Conservation (phyloP, 2,113 vertebrate species). For the Probosciger aterrimus region DNA sequence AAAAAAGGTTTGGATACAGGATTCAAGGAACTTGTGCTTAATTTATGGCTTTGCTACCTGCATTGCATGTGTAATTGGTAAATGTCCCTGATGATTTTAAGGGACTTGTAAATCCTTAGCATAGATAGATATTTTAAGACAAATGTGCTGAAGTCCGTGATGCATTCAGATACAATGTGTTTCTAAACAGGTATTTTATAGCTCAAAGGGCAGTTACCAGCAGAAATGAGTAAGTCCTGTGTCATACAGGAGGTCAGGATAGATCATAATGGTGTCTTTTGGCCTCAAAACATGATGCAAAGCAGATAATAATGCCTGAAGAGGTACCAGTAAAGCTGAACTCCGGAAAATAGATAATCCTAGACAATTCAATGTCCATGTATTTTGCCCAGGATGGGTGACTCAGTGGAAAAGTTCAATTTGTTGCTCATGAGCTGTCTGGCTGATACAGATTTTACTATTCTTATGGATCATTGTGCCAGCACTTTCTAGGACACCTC, state of each 20-base stretch:
- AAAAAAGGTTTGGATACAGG: background rate
- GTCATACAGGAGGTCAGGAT: background rate
- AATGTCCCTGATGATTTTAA: background rate
- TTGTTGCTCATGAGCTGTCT: background rate
- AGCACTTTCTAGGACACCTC: background rate
- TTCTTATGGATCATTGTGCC: background rate
- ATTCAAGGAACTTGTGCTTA: background rate
- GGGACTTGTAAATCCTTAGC: background rate
- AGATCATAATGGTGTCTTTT: background rate
- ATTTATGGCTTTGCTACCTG: background rate
- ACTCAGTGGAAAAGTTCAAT: background rate
- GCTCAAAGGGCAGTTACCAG: background rate
- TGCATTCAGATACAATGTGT: background rate
- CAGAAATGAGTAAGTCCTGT: background rate
- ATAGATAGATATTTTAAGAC: background rate
- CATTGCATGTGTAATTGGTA: background rate
- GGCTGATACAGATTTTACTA: background rate
- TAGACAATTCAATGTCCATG: background rate
- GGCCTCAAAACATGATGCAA: background rate
- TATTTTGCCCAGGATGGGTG: background rate
- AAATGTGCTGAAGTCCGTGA: background rate
- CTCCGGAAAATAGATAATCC: background rate
- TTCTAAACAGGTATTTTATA: background rate
- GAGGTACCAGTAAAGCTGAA: background rate
- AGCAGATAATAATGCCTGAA: background rate